A percentile compares a stretch with the other conserved stretches of the same genome.
phyloP scores from a whole-genome alignment of 2,797 vertebrate species.

The Craterocephalus amniculus region DNA sequence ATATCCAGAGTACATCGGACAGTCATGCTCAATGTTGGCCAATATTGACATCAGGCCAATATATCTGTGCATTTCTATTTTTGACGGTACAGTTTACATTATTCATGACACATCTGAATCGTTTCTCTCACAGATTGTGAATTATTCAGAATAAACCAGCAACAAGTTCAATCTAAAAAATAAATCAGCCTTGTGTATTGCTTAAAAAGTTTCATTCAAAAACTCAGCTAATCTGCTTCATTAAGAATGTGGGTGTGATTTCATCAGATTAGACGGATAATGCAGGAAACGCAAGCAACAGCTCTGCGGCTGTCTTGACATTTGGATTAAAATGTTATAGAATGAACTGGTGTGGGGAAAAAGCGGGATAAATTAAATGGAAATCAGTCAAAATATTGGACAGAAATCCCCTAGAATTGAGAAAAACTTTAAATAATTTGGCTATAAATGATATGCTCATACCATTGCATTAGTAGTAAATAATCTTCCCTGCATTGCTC shows the following conservation, averaged over 20 bases:
- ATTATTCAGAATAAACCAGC: not conserved
- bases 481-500: not conserved
- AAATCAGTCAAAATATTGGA: not conserved
- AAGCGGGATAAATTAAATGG: not conserved
- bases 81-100: not conserved
- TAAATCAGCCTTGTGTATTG: not conserved
- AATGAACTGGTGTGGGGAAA: constrained; percentile 2
- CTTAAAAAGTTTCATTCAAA: not conserved
- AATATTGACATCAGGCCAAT: not conserved
- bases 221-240: not conserved
- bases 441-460: not conserved
- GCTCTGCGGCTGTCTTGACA: not conserved
- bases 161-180: not conserved
- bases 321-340: not conserved
- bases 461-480: not conserved
- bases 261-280: not conserved
- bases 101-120: not conserved
- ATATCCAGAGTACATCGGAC: not conserved
- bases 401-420: not conserved
- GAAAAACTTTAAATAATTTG: not conserved
- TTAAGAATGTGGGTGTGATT: not conserved
- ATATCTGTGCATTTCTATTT: not conserved
- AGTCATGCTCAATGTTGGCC: no score
- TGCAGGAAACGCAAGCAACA: not conserved
- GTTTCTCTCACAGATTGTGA: not conserved